Percentiles rank a stretch among this genome's conserved stretches.
Evolutionary conservation across 2,113 vertebrate species (phyloP).

Genomic region (Aleadryas rufinucha): DNA sequence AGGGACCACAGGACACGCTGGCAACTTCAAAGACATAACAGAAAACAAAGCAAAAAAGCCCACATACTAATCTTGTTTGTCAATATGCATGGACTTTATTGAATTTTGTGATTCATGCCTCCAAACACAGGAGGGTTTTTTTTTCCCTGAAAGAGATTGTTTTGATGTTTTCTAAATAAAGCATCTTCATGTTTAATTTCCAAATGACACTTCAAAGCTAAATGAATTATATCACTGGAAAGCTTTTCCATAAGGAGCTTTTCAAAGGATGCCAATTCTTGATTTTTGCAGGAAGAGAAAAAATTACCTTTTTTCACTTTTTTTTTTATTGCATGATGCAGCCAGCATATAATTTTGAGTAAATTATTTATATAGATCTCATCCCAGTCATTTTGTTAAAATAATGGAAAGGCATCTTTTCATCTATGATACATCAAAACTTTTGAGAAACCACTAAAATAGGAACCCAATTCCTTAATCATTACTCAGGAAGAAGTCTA

Average conservation of each 20-base stretch:
- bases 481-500: neutral
- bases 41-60: neutral
- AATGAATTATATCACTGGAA: constrained; percentile 16
- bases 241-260: constrained; percentile 21
- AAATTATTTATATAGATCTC: neutral
- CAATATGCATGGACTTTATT: neutral
- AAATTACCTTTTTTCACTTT: neutral
- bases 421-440: neutral
- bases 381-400: neutral
- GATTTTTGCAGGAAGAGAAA: neutral
- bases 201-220: constrained; percentile 43
- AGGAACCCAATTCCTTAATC: neutral
- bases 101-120: constrained; percentile 4
- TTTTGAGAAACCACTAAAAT: neutral
- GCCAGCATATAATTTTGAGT: neutral
- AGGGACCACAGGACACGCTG: neutral
- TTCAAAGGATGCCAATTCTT: constrained; percentile 27
- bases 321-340: neutral
- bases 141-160: neutral
- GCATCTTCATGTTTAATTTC: constrained; percentile 39
- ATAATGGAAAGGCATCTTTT: neutral
- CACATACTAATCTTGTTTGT: neutral
- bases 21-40: constrained; percentile 7
- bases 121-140: neutral
- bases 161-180: constrained; percentile 56